Percentiles rank a stretch among this genome's conserved stretches.
Evolutionary conservation across 2,888 invertebrate species (phyloP).

Genomic region (Nomada goodeniana): DNA sequence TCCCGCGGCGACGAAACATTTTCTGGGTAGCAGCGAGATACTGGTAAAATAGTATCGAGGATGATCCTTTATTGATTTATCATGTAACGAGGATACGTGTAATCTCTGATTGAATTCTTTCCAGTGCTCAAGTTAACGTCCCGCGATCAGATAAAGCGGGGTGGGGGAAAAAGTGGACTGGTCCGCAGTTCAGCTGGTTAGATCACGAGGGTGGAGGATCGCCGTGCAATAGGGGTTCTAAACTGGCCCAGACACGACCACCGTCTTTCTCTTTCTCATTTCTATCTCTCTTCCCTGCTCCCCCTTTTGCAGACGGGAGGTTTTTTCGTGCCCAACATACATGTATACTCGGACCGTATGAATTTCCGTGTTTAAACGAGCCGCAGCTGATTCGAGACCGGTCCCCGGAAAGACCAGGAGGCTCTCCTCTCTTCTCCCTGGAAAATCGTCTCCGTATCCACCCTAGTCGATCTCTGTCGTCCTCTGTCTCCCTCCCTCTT

Average conservation of each 20-base stretch:
- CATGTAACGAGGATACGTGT: neutral
- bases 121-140: neutral
- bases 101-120: neutral
- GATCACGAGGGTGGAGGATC: slow-evolving; percentile 16
- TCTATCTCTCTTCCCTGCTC: slow-evolving; percentile 6
- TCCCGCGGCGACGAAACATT: neutral
- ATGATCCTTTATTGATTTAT: neutral
- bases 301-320: slow-evolving; percentile 23
- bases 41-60: too few species aligned
- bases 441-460: slow-evolving; percentile 21
- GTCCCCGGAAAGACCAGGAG: slow-evolving; percentile 60
- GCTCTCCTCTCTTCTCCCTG: slow-evolving; percentile 25
- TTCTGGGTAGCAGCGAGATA: neutral
- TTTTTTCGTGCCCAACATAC: slow-evolving; percentile 56
- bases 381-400: slow-evolving; percentile 71
- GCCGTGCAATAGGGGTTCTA: slow-evolving; percentile 26
- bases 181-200: slow-evolving; percentile 64
- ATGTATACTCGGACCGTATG: slow-evolving; percentile 66
- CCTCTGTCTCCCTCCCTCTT: slow-evolving; percentile 23
- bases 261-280: slow-evolving; percentile 30
- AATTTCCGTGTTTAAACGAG: slow-evolving; percentile 77
- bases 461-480: slow-evolving; percentile 5
- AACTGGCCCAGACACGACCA: slow-evolving; percentile 49
- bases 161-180: slow-evolving; percentile 9
- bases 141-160: slow-evolving; percentile 16